Conservation (phyloP, 2,888 invertebrate genomes). For the Magallana nippona region DNA sequence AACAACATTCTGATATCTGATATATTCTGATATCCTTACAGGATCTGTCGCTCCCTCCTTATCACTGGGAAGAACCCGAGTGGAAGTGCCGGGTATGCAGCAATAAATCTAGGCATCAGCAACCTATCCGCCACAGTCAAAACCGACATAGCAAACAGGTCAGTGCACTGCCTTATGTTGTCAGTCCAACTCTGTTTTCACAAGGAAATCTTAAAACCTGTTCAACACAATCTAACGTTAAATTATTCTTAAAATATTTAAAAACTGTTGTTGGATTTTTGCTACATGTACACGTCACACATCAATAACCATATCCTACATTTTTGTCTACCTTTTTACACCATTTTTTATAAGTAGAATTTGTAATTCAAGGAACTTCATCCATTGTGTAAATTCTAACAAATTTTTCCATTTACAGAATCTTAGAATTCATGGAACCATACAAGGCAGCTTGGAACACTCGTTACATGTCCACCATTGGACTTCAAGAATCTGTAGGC, state of each 20-base stretch:
- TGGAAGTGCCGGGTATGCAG: slow-evolving; percentile 81
- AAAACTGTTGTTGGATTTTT: no score
- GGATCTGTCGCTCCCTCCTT: slow-evolving; percentile 83
- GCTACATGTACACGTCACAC: no score
- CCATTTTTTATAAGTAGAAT: no score
- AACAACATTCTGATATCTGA: background rate
- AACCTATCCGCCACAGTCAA: slow-evolving; percentile 84
- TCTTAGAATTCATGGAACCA: slow-evolving; percentile 82
- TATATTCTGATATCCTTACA: slow-evolving; percentile 59
- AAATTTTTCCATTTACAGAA: slow-evolving; percentile 70
- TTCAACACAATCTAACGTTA: no score
- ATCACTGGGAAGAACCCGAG: slow-evolving; percentile 83
- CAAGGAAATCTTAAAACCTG: no score
- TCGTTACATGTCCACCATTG: slow-evolving; percentile 82
- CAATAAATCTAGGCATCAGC: slow-evolving; percentile 84
- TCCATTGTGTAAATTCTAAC: no score
- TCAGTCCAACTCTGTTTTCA: background rate
- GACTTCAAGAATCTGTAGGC: slow-evolving; percentile 79
- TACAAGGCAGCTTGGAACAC: slow-evolving; percentile 83
- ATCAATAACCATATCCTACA: no score
- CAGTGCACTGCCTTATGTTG: slow-evolving; percentile 45
- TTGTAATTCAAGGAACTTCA: no score
- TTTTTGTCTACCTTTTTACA: no score
- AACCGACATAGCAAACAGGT: slow-evolving; percentile 86
- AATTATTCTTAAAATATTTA: no score